These are phyloP conservation scores for Agrochola lota DNA, from an alignment of 2,888 invertebrate genomes.

Conservation along the genomic window DNA sequence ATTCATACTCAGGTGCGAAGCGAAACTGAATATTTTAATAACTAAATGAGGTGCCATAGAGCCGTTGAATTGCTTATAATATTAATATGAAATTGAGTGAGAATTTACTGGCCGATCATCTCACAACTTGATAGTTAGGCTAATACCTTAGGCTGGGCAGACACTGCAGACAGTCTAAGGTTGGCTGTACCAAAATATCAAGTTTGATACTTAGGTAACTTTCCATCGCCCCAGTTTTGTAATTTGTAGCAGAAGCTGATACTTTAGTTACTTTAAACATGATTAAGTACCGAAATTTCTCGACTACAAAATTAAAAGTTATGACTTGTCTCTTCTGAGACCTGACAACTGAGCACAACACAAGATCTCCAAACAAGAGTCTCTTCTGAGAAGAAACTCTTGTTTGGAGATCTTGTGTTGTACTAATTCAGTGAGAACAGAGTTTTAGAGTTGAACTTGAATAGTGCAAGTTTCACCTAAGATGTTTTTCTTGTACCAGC, in stretches of 20 bases:
- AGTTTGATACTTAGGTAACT: background rate
- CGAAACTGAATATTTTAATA: slow-evolving; percentile 44
- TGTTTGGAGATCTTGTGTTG: background rate
- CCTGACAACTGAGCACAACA: no score
- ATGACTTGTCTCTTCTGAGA: background rate
- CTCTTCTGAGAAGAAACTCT: background rate
- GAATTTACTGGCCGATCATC: slow-evolving; percentile 9
- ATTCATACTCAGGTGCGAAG: slow-evolving; percentile 31
- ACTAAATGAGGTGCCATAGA: slow-evolving; percentile 24
- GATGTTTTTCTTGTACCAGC: background rate
- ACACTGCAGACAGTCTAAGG: slow-evolving; percentile 1
- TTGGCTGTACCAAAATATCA: background rate
- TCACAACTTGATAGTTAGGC: background rate
- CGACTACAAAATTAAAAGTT: no score
- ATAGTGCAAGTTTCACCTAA: background rate
- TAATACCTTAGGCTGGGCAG: background rate
- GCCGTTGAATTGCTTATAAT: slow-evolving; percentile 26
- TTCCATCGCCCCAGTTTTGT: no score
- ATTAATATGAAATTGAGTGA: slow-evolving; percentile 1
- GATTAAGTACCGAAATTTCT: background rate
- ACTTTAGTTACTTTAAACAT: background rate
- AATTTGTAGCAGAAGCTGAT: background rate
- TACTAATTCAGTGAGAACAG: background rate
- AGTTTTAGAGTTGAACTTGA: background rate
- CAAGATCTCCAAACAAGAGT: no score